Evolutionary conservation across 2,113 vertebrate species (phyloP).

Genomic region (Ranitomeya imitator): DNA sequence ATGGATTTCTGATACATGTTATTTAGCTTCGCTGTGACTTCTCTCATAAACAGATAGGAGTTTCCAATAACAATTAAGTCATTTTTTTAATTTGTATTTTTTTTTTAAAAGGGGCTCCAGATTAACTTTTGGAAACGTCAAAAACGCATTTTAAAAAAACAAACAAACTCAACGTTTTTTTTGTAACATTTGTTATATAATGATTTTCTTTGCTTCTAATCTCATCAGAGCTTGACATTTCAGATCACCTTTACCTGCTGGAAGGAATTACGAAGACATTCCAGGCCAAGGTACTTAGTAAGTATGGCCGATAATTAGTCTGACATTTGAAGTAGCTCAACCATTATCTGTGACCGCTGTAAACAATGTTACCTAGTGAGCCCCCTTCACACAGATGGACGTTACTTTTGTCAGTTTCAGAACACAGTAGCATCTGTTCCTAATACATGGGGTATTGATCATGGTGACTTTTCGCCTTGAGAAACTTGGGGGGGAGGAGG

Average conservation of each 20-base stretch:
- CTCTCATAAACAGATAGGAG: no score
- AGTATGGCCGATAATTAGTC: conserved; percentile 87
- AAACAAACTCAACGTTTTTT: background rate
- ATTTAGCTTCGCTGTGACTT: no score
- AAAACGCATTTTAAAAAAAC: background rate
- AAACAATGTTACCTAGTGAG: conserved; percentile 82
- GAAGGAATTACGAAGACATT: conserved; percentile 75
- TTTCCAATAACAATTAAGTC: no score
- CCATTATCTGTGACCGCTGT: conserved; percentile 85
- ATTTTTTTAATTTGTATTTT: no score
- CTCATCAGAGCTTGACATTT: conserved; percentile 30
- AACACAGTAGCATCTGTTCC: conserved; percentile 79
- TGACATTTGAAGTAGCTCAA: conserved; percentile 87
- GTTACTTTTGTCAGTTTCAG: conserved; percentile 84
- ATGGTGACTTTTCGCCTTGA: conserved; percentile 60
- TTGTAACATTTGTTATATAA: background rate
- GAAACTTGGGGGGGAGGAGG: conserved; percentile 49
- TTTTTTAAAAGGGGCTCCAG: no score
- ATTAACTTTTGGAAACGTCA: background rate
- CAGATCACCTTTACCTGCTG: conserved; percentile 61
- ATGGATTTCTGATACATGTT: background rate
- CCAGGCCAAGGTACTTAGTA: conserved; percentile 76
- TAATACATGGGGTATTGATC: conserved; percentile 72
- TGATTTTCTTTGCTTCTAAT: background rate
- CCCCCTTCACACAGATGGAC: conserved; percentile 78